Evolutionary conservation across 2,888 invertebrate species (phyloP).

Genomic region (Lagria hirta): DNA sequence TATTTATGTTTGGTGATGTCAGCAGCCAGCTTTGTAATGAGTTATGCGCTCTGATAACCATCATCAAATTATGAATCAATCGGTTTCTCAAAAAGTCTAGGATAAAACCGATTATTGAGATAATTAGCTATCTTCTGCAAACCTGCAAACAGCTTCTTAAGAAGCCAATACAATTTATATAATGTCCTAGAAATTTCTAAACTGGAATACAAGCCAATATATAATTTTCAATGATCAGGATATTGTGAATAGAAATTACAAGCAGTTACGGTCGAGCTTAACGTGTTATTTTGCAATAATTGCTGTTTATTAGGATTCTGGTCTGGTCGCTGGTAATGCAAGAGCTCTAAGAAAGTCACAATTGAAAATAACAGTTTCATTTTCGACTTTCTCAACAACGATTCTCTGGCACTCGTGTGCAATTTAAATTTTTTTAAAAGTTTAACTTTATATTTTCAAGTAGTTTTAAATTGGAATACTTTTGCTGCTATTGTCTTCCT

Average conservation of each 20-base stretch:
- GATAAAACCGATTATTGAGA: slow-evolving; percentile 9
- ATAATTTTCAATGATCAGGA: slow-evolving; percentile 35
- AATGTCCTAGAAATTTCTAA: slow-evolving; percentile 28
- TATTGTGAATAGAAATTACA: slow-evolving; percentile 33
- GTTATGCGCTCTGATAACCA: slow-evolving; percentile 36
- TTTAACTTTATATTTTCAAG: too few relatives aligned
- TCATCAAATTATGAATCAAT: slow-evolving; percentile 25
- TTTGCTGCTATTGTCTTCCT: too few relatives aligned
- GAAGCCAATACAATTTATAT: slow-evolving; percentile 29
- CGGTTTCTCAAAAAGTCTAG: slow-evolving; percentile 10
- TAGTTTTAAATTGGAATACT: too few relatives aligned
- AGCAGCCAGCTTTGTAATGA: slow-evolving; percentile 39
- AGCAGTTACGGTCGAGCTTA: slow-evolving; percentile 15
- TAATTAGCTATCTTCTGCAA: slow-evolving; percentile 15
- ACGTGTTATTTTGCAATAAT: slow-evolving; percentile 18
- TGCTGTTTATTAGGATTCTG: slow-evolving; percentile 20
- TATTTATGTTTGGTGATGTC: slow-evolving; percentile 42
- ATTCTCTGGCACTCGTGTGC: too few relatives aligned
- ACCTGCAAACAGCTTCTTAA: slow-evolving; percentile 20
- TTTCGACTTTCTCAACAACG: too few relatives aligned
- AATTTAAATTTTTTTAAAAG: too few relatives aligned
- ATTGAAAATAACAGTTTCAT: too few relatives aligned
- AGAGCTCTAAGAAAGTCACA: too few relatives aligned
- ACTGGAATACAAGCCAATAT: slow-evolving; percentile 28
- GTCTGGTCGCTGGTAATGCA: too few relatives aligned